Evolutionary conservation across 2,113 vertebrate genomes (phyloP).

Genomic region (Cyphomyrus plagiostoma): DNA sequence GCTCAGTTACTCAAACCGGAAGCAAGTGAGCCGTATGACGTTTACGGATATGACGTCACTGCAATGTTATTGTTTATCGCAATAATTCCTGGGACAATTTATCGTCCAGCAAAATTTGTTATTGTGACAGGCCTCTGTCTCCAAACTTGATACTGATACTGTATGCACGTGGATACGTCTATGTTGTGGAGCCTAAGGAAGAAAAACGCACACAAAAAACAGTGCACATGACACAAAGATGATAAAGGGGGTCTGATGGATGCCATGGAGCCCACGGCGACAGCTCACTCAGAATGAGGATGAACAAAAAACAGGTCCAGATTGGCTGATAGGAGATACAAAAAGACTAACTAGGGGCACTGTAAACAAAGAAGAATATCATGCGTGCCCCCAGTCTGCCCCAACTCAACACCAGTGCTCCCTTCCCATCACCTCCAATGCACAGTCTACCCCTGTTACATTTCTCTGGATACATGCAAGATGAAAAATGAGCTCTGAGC

Average conservation of each 20-base stretch:
- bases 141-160: not conserved
- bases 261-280: not conserved
- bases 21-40: too few relatives aligned
- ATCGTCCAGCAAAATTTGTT: too few relatives aligned
- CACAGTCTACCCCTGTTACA: constrained; percentile 20
- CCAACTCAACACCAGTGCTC: not conserved
- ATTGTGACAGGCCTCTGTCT: too few relatives aligned
- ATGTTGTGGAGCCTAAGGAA: not conserved
- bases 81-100: too few relatives aligned
- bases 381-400: not conserved
- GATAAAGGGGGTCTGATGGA: not conserved
- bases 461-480: constrained; percentile 38
- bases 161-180: not conserved
- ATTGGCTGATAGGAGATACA: not conserved
- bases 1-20: too few relatives aligned
- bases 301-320: not conserved
- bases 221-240: not conserved
- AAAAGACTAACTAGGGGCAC: not conserved
- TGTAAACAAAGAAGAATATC: not conserved
- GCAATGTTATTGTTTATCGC: too few relatives aligned
- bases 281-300: too few relatives aligned
- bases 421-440: not conserved
- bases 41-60: too few relatives aligned
- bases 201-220: not conserved
- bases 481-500: constrained; percentile 47